phyloP scores from a whole-genome alignment of 2,888 invertebrate species.

The Tetragonisca angustula region DNA sequence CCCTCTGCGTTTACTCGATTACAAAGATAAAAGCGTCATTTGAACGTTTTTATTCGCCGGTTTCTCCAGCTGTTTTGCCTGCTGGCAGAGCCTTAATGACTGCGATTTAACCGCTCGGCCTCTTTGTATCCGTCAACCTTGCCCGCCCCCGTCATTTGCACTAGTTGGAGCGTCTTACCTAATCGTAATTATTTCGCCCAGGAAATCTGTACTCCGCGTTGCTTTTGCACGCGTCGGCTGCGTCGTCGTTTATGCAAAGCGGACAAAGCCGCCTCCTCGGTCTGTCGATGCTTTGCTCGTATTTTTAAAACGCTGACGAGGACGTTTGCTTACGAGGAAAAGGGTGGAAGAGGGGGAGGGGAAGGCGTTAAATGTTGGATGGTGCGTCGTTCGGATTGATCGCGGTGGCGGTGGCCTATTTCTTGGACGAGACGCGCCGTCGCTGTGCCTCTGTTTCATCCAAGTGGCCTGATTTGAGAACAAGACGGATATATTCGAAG shows the following conservation, averaged over 20 bases:
- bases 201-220: constrained; percentile 45
- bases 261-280: constrained; percentile 26
- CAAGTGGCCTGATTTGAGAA: background rate
- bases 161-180: constrained; percentile 56
- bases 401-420: constrained; percentile 12
- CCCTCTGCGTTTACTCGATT: constrained; percentile 48
- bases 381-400: background rate
- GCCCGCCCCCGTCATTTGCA: constrained; percentile 62
- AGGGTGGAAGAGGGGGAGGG: too few relatives aligned
- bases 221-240: constrained; percentile 19
- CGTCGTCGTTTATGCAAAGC: constrained; percentile 34
- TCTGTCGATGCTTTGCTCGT: constrained; percentile 1
- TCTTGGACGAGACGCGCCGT: background rate
- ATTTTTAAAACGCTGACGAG: constrained; percentile 37
- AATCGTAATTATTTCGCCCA: constrained; percentile 61
- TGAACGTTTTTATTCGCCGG: constrained; percentile 58
- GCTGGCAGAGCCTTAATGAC: constrained; percentile 61
- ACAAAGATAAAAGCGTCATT: constrained; percentile 60
- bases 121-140: constrained; percentile 68
- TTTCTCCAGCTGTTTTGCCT: constrained; percentile 18
- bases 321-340: background rate
- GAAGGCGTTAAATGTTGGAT: background rate
- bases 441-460: background rate
- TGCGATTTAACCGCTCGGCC: constrained; percentile 56
- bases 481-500: background rate